Base-by-base conservation (phyloP, 2,888 invertebrate species). In the Desoria tigrina region DNA sequence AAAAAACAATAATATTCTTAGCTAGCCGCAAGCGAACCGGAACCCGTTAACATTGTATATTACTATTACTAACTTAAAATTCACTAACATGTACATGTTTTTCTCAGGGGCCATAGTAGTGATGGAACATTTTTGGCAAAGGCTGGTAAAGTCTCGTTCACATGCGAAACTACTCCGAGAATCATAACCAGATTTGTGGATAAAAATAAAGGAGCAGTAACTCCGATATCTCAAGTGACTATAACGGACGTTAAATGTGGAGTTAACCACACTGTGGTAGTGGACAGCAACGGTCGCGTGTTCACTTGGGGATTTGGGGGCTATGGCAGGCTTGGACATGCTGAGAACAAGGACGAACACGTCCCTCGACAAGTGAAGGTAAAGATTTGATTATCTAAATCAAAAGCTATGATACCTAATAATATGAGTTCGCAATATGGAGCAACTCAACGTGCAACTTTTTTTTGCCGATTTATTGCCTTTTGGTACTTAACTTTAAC, bases 281-380 rank as follows among this genome's bases (percentile, higher is more conserved):
- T 94, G 72, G 95, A 96, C 78, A 88, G 90, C 0, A 89, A 89
- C 79, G 92, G 90, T 80, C 86, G 95, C 14, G 90, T 91, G 0
- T 96, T 86, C 81, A 92, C 94, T 60, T 96, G 95, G 95, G 95
- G 96, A 23, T 96, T 94, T 80, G 95, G 94, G 14, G 96, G 95
- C 0, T 92, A 95, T 78, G 45, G 45, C 0, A 87, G 96, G 1
- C 83, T 96, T 16, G 96, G 95, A 0, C 95, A 96, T 82, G 90
- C 93, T 7, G 94, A 94, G 78, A 93, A 88, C 66, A 91, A 91
- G 79, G 94, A 96, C 81, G 95, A 96, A 81, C 84, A 90, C 81
- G 90, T 94, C 49, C 86, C 86, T 11, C 83, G 90, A n/a, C 54
- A 54, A 54, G 54, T 61, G 14, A 61, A 59, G 49, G 59, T 59